Base-by-base conservation (phyloP, 2,888 invertebrate species). In the Drosophila prostipennis region DNA sequence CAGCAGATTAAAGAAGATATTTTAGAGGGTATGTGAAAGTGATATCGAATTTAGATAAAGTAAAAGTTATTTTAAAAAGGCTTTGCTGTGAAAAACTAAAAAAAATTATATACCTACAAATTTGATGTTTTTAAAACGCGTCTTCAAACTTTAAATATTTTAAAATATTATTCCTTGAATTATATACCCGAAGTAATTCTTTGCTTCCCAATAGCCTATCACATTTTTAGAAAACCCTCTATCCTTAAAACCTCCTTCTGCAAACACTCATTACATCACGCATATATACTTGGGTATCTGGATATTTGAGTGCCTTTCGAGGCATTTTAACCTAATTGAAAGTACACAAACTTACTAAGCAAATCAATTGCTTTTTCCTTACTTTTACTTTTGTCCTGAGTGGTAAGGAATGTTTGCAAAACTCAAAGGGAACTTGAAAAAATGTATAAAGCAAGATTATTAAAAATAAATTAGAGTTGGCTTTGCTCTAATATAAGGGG, bases 381-480 rank as follows among this genome's bases (percentile, higher is more conserved):
- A 14, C 34, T 34, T 34, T 36, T 16, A 7, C 34, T 37, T 1
- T 32, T 40, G 49, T 64, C 72, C 34, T 40, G 42, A 34, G 64
- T n/a, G 72, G 64, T 36, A 71, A 51, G 49, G 56, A 70, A 51
- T 72, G 64, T 79, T 75, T 78, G 52, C 77, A 52, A 42, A 74
- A 23, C 59, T 48, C 72, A 56, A 57, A 67, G 26, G 23, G 43
- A 46, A 56, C 67, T 74, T 32, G 52, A 32, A 45, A 37, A 46
- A 16, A 58, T 68, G 59, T 56, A 58, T 68, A 48, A 65, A 59
- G 54, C 71, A 63, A 59, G 70, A 87, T 84, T 88, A 88, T 84
- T 88, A 89, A 87, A 88, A 83, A 75, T 78, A 80, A 80, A 89
- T 88, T 88, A 88, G 77, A 80, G 87, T 78, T 80, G 71, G 63